A percentile compares a stretch with the other conserved stretches of the same genome.
These are phyloP conservation scores for Pseudomyrmex dendroicus DNA, from an alignment of 1,140 invertebrate species.

Conservation along the genomic window DNA sequence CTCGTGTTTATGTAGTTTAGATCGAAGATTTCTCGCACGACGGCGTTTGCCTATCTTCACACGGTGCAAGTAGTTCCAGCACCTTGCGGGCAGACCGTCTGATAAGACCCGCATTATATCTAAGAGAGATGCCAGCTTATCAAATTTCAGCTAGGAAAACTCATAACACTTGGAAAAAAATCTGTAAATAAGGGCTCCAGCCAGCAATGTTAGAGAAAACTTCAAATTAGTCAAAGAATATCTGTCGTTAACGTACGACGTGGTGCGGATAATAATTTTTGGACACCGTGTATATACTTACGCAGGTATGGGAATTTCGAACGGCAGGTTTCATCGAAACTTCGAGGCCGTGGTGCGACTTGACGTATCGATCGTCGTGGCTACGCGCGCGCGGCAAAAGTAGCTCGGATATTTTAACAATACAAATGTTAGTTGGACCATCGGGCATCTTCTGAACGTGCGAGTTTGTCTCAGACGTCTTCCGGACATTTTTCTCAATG, in stretches of 20 bases:
- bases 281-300: background rate
- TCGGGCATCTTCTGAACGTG: constrained; percentile 37
- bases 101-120: background rate
- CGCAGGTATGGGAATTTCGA: background rate
- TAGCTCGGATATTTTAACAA: constrained; percentile 32
- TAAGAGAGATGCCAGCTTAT: background rate
- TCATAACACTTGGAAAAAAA: background rate
- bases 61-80: background rate
- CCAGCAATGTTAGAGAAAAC: background rate
- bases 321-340: background rate
- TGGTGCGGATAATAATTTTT: background rate
- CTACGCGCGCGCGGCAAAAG: background rate
- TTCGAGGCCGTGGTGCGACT: background rate
- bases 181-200: background rate
- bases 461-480: constrained; percentile 65
- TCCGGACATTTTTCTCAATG: constrained; percentile 75
- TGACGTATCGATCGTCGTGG: constrained; percentile 25
- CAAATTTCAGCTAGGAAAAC: constrained; percentile 6
- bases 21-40: constrained; percentile 14
- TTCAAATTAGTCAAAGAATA: background rate
- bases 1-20: background rate
- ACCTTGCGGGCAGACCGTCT: background rate
- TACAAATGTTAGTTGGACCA: constrained; percentile 17
- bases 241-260: background rate
- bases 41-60: constrained; percentile 10